Conservation (phyloP, 2,888 invertebrate genomes). For the Macroteleia sp. region DNA sequence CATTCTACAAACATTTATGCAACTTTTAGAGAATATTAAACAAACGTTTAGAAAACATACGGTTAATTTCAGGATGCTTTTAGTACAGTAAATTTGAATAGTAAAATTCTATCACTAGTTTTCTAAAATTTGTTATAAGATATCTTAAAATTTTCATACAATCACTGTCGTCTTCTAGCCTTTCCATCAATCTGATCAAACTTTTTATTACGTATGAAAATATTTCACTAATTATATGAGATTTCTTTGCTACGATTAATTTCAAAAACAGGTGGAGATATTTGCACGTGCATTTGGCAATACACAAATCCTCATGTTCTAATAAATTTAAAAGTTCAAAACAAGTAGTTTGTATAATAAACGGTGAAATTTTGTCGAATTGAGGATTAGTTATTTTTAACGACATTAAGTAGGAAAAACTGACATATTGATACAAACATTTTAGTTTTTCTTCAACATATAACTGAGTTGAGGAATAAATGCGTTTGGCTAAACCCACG, state of each 20-base stretch:
- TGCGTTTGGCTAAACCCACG: no score
- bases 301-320: conserved; percentile 78
- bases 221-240: conserved; percentile 83
- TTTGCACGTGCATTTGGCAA: conserved; percentile 73
- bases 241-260: conserved; percentile 83
- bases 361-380: conserved; percentile 84
- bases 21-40: no score
- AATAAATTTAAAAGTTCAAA: conserved; percentile 85
- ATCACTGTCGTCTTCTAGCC: conserved; percentile 71
- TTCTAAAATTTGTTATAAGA: conserved; percentile 73
- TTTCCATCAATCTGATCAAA: conserved; percentile 83
- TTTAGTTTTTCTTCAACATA: conserved; percentile 85
- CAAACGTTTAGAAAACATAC: no score
- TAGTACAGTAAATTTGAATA: no score
- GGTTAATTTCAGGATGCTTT: no score
- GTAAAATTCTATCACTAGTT: no score
- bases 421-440: conserved; percentile 86
- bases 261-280: conserved; percentile 84
- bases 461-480: conserved; percentile 18
- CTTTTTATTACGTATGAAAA: conserved; percentile 86
- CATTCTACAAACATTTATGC: no score
- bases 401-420: conserved; percentile 84
- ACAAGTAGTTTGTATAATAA: conserved; percentile 86
- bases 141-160: conserved; percentile 84
- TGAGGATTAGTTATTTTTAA: conserved; percentile 78